Conservation (phyloP, 2,113 vertebrate genomes). For the Aegithalos caudatus region DNA sequence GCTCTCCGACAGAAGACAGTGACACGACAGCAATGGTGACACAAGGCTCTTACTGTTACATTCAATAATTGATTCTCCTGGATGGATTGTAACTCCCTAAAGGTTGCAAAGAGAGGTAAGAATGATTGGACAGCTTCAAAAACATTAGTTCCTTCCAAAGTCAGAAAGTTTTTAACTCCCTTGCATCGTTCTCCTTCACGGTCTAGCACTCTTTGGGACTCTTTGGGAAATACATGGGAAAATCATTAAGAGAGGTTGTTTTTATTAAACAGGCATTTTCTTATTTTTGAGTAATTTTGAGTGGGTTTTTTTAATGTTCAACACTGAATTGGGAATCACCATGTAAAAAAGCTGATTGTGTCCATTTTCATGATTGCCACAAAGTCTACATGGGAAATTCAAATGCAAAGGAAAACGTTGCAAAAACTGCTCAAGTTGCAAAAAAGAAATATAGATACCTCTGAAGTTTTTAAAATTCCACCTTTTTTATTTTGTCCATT, state of each 20-base stretch:
- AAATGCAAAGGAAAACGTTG: neutral
- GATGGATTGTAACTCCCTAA: neutral
- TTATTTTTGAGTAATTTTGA: neutral
- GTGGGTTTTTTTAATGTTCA: neutral
- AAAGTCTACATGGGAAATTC: neutral
- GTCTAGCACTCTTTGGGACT: neutral
- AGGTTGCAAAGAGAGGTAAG: slow-evolving; percentile 23
- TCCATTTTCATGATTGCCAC: neutral
- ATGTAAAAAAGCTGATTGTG: neutral
- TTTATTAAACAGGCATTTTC: neutral
- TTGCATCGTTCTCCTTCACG: neutral
- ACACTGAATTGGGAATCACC: neutral
- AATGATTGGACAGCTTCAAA: neutral
- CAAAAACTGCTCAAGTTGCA: neutral
- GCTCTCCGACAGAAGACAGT: neutral
- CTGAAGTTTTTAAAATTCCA: neutral
- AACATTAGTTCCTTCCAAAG: neutral
- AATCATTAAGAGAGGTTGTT: neutral
- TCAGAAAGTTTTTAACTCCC: neutral
- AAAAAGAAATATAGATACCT: neutral
- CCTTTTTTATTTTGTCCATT: neutral
- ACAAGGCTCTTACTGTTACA: neutral
- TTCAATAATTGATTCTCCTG: slow-evolving; percentile 6
- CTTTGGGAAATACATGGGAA: neutral
- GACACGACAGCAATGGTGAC: neutral